Evolutionary conservation across 2,797 vertebrate species (phyloP).

Genomic region (Catamblyrhynchus diadema): DNA sequence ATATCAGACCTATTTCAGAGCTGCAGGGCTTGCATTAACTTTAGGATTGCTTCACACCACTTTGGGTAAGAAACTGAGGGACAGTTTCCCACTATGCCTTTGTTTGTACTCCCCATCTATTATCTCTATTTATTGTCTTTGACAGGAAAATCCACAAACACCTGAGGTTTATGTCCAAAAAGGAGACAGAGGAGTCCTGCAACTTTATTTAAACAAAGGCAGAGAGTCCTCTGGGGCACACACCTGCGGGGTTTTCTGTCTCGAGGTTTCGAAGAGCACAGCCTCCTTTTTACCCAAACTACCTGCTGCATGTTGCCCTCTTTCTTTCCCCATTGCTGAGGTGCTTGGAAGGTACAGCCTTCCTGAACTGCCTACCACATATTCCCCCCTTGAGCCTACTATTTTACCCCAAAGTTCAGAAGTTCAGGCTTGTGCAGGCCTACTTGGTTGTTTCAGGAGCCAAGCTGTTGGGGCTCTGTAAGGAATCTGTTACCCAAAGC

Average conservation of each 20-base stretch:
- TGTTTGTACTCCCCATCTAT: background rate
- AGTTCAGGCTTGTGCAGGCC: background rate
- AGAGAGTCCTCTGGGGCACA: too few species aligned
- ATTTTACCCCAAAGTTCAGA: background rate
- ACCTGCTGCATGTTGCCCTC: rapidly evolving
- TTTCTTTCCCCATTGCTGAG: background rate
- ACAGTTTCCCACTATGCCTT: background rate
- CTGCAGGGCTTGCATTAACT: background rate
- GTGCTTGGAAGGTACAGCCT: rapidly evolving
- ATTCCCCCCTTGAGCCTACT: too few species aligned
- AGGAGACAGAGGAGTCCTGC: background rate
- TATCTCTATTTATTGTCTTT: background rate
- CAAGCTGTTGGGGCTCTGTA: background rate
- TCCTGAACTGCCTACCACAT: background rate
- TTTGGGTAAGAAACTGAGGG: background rate
- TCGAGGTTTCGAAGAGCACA: rapidly evolving
- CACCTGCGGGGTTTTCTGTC: rapidly evolving
- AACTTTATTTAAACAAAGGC: background rate
- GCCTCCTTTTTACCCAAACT: background rate
- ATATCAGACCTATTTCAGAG: background rate
- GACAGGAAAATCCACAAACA: background rate
- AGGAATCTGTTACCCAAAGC: background rate
- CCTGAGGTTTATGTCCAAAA: background rate
- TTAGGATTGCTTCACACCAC: background rate
- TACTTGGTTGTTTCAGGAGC: background rate